Conservation (phyloP, 2,113 vertebrate genomes). For the Equus quagga region DNA sequence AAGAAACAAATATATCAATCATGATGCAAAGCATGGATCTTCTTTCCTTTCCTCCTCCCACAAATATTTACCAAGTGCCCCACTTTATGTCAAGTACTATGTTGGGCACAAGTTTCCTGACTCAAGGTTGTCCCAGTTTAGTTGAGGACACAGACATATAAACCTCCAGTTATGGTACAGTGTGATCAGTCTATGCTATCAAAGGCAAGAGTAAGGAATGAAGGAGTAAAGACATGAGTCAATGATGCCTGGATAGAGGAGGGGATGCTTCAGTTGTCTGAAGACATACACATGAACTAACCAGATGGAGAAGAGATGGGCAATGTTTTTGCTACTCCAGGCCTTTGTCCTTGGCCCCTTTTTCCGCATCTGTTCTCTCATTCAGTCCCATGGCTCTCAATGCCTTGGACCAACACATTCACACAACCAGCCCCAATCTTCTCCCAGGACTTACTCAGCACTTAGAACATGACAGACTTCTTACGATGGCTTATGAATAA, state of each 20-base stretch:
- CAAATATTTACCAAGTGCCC: not conserved
- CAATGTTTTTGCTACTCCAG: not conserved
- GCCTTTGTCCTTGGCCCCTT: not conserved
- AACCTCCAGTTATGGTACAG: not conserved
- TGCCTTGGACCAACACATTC: not conserved
- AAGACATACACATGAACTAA: not conserved
- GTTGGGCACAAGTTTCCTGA: not conserved
- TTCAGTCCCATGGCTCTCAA: not conserved
- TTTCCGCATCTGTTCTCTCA: not conserved
- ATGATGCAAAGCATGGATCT: not conserved
- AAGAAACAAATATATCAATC: not conserved
- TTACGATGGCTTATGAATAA: not conserved
- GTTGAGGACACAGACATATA: not conserved
- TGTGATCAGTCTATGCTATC: not conserved
- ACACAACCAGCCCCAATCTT: rapidly evolving
- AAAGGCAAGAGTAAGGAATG: not conserved
- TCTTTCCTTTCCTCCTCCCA: not conserved
- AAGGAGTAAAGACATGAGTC: not conserved
- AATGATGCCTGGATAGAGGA: not conserved
- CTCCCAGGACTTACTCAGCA: not conserved
- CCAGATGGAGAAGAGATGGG: not conserved
- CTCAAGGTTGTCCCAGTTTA: not conserved
- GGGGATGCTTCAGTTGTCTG: not conserved
- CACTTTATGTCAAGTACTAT: not conserved
- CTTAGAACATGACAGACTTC: not conserved